Conservation (phyloP, 2,888 invertebrate genomes). For the Tinea pellionella region DNA sequence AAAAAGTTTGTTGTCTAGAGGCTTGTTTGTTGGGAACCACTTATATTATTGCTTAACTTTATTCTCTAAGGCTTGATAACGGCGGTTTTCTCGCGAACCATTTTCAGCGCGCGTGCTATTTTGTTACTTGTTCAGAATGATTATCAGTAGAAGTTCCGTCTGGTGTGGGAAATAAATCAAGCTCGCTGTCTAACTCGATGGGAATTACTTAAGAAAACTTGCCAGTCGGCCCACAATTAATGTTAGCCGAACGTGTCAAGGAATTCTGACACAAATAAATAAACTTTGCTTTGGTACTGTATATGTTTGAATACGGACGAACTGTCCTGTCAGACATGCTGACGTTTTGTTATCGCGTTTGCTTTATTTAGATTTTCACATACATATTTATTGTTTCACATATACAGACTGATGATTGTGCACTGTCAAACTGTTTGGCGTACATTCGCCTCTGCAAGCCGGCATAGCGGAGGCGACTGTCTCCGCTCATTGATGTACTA, state of each 20-base stretch:
- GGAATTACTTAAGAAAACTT: conserved; percentile 13
- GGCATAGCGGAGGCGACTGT: too few species aligned
- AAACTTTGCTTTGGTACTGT: neutral
- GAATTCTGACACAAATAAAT: conserved; percentile 2
- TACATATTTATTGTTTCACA: too few species aligned
- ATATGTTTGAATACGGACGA: neutral
- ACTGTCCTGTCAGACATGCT: neutral
- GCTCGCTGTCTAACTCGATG: conserved; percentile 17
- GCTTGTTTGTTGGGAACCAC: conserved; percentile 5
- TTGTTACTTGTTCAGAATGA: conserved; percentile 18
- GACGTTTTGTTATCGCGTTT: neutral
- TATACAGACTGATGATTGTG: too few species aligned
- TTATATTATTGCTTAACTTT: conserved; percentile 12
- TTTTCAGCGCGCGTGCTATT: conserved; percentile 1
- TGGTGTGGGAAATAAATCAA: conserved; percentile 20
- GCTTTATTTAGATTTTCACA: neutral
- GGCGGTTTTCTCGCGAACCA: neutral
- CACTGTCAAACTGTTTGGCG: too few species aligned
- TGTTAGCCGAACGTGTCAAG: conserved; percentile 5
- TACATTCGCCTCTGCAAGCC: too few species aligned
- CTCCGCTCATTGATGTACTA: too few species aligned
- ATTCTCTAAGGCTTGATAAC: conserved; percentile 3
- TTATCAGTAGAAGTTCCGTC: conserved; percentile 19
- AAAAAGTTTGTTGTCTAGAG: conserved; percentile 33
- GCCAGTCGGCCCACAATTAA: conserved; percentile 10